Evolutionary conservation across 2,888 invertebrate species (phyloP).

Genomic region (Siphlonurus alternatus): DNA sequence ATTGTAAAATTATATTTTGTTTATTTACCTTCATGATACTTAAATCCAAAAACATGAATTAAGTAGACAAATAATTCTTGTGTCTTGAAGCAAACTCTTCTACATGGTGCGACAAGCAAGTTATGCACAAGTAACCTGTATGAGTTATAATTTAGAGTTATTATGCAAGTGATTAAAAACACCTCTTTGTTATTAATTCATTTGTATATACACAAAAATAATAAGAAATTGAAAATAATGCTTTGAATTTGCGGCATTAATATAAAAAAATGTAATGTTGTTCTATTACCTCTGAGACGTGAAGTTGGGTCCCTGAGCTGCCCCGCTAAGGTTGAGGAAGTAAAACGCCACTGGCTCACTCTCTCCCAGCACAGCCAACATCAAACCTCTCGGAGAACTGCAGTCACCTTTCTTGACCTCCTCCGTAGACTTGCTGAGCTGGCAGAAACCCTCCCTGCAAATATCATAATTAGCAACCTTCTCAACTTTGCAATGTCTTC

Average conservation of each 20-base stretch:
- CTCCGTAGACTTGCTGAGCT: conserved; percentile 24
- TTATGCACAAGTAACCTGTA: conserved; percentile 14
- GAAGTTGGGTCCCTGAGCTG: too few relatives aligned
- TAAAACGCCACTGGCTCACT: conserved; percentile 18
- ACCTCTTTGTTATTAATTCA: too few relatives aligned
- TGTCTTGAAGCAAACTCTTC: conserved; percentile 28
- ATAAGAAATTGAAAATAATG: too few relatives aligned
- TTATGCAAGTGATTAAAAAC: too few relatives aligned
- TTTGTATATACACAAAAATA: too few relatives aligned
- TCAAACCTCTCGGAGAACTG: conserved; percentile 22
- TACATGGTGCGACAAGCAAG: conserved; percentile 20
- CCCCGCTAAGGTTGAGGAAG: too few relatives aligned
- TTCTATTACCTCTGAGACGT: too few relatives aligned
- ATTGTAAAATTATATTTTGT: too few relatives aligned
- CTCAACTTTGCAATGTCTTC: too few relatives aligned
- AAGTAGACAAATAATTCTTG: conserved; percentile 26
- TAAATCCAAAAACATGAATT: conserved; percentile 19
- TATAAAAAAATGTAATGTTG: background rate
- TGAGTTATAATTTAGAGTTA: background rate
- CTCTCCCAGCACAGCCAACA: conserved; percentile 18
- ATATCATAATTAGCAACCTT: background rate
- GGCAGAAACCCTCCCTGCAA: conserved; percentile 29
- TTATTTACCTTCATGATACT: conserved; percentile 17
- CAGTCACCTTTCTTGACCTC: conserved; percentile 22
- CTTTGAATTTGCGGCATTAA: background rate